Evolutionary conservation across 2,113 vertebrate genomes (phyloP), one percentile per base, ranked within the genome.

Genomic region (Xiphias gladius): DNA sequence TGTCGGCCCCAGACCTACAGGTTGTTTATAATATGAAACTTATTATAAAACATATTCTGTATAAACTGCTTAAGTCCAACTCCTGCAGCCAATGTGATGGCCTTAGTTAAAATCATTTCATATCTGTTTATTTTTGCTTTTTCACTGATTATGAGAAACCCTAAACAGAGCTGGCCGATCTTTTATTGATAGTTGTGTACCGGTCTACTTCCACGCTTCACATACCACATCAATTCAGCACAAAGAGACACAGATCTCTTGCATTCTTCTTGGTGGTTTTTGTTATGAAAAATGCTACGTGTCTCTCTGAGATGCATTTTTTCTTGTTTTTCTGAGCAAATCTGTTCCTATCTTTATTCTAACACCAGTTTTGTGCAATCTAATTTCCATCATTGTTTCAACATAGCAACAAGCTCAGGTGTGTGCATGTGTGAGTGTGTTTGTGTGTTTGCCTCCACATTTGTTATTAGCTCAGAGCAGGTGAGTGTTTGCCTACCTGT

Each of bases 401-500:
- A 75, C 30, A 22, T 69, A 88, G 87, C 32, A 52, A 89, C 69
- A 62, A 63, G 76, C 35, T 67, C 48, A 57, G 65, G 80, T 83
- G 75, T 77, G 82, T 65, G 30, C 22, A 22, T 62, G 81, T 69
- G 61, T 55, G 48, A 17, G 74, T 77, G 46, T 62, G 57, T 39
- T 43, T 55, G 81, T 87, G 30, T 76, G 83, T 83, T 50, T 83
- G 73, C 62, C 65, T 72, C 63, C 79, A 63, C 79, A 66, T 35
- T 16, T 17, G 46, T 90, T 90, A 93, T 95, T 91, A 89, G 90
- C 92, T 90, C 68, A 91, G 79, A 93, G 91, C 91, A 93, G 91
- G 92, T 93, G 91, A 93, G 89, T 94, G 91, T 94, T 94, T 94
- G 87, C 78, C 82, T 88, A 83, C 89, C 89, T 84, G 90, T 92